Conservation (phyloP, 1,140 invertebrate species). For the Papilio glaucus region DNA sequence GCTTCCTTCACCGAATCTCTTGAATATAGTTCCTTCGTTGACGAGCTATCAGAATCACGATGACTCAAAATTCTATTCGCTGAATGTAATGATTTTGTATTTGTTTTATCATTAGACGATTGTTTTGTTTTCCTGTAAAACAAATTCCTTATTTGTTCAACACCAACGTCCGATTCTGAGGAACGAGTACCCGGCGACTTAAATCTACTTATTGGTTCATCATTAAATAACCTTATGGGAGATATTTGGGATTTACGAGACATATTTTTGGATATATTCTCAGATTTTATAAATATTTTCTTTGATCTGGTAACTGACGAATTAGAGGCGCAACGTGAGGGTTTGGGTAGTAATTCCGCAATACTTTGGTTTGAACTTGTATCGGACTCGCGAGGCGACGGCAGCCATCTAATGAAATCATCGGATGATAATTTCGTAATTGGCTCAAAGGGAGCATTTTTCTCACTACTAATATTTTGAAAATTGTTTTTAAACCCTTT, state of each 20-base stretch:
- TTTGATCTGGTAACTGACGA: neutral
- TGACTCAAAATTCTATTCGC: neutral
- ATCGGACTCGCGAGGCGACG: conserved; percentile 27
- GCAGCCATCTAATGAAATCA: conserved; percentile 54
- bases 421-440: conserved; percentile 48
- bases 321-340: neutral
- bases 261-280: neutral
- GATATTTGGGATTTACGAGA: neutral
- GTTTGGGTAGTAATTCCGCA: neutral
- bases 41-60: neutral
- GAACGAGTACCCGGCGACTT: neutral
- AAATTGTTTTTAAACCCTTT: neutral
- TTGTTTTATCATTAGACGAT: neutral
- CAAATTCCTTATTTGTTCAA: neutral
- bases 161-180: neutral
- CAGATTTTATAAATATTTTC: neutral
- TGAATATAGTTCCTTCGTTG: neutral
- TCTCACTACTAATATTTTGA: neutral
- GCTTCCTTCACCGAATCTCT: neutral
- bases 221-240: neutral
- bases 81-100: neutral
- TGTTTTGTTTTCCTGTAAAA: neutral
- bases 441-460: conserved; percentile 45
- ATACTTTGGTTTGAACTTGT: neutral
- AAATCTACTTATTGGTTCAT: neutral